Evolutionary conservation across 2,888 invertebrate species (phyloP), one percentile per base, ranked within the genome.

Genomic region (Lordiphosa andalusiaca): DNA sequence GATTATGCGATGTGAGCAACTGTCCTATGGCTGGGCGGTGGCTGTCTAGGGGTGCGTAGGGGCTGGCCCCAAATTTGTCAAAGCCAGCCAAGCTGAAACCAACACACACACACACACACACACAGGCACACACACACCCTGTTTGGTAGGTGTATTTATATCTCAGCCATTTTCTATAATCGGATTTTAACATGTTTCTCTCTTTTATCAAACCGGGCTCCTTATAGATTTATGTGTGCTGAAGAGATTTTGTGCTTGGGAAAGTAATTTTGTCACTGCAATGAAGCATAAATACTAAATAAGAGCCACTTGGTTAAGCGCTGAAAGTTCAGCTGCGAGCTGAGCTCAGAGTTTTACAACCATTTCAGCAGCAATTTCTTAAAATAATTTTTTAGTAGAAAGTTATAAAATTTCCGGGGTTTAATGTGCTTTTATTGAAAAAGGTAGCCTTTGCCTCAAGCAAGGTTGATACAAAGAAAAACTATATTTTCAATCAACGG

Each of bases 11-110:
- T 66, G 58, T 48, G 46, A 19, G 36, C 63, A 57, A 30, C 30
- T 30, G 30, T 30, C 30, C 30, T 30, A 30, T 7, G 46, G 21
- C 25, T 16, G 16, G 16, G 16, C 16, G 30, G 46, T 23, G 16
- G 16, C 16, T 38, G 46, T 23, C n/a, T 39, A n/a, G n/a, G 37
- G 13, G 41, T 51, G 41, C 33, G 41, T 13, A 19, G 19, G 35
- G 37, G 13, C 35, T 51, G 46, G 16, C 73, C 76, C 67, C 44
- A 70, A 80, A 80, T 68, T 80, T 76, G 76, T 67, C 75, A 82
- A 30, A 42, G 42, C 40, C 35, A 33, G 36, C 39, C 51, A 44
- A 53, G 46, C 25, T 46, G 36, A 47, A 42, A 47, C 33, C 39
- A 13, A 50, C 44, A 49, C 33, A 30, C 50, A 25, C 25, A 25